Evolutionary conservation across 2,113 vertebrate genomes (phyloP).

Genomic region (Sylvietta virens): DNA sequence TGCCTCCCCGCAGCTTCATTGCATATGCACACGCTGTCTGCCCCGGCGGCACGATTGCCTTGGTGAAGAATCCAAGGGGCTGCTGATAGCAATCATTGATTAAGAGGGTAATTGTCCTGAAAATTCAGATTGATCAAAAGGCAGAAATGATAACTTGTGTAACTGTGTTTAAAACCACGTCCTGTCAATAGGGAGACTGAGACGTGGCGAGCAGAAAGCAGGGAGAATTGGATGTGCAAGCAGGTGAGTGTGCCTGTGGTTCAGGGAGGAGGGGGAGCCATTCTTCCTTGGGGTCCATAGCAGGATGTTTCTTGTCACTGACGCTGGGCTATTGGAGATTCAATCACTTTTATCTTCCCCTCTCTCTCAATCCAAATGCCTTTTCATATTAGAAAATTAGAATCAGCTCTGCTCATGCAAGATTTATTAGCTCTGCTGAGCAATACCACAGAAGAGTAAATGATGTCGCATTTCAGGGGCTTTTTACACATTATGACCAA

Average conservation of each 20-base stretch:
- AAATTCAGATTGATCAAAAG: constrained; percentile 83
- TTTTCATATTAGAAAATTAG: constrained; percentile 86
- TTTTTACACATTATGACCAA: constrained; percentile 76
- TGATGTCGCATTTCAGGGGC: constrained; percentile 78
- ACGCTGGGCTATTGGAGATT: constrained; percentile 78
- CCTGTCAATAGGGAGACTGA: constrained; percentile 76
- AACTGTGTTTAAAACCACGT: constrained; percentile 79
- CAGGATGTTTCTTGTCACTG: constrained; percentile 80
- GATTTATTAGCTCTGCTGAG: constrained; percentile 83
- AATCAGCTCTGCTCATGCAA: constrained; percentile 82
- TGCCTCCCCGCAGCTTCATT: constrained; percentile 73
- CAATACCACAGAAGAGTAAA: constrained; percentile 78
- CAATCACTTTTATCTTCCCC: constrained; percentile 82
- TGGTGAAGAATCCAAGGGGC: constrained; percentile 72
- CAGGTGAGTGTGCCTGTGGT: constrained; percentile 16
- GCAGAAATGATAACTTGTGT: constrained; percentile 82
- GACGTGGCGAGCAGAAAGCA: constrained; percentile 66
- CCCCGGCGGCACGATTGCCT: constrained; percentile 72
- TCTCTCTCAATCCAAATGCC: constrained; percentile 81
- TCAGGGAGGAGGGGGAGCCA: constrained; percentile 54
- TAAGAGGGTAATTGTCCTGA: constrained; percentile 83
- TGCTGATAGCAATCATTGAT: constrained; percentile 82
- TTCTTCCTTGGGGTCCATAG: constrained; percentile 71
- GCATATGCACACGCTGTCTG: constrained; percentile 72
- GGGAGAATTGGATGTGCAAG: constrained; percentile 71